Conservation (phyloP, 2,888 invertebrate species). For the Chymomyza procnemis region DNA sequence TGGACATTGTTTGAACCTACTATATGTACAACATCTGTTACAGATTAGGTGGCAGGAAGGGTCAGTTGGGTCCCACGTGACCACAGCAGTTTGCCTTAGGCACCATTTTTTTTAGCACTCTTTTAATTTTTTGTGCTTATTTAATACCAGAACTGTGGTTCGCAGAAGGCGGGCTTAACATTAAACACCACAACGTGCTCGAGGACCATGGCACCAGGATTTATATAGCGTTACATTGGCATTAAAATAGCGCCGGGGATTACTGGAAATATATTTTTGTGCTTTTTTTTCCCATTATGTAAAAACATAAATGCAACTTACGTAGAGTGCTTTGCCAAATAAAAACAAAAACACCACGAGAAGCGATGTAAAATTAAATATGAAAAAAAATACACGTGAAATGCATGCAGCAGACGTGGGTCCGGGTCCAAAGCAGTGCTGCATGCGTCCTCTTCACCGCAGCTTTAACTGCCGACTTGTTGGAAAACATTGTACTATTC, state of each 20-base stretch:
- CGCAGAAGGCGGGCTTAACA: constrained; percentile 35
- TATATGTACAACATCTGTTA: constrained; percentile 22
- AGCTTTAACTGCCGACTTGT: constrained; percentile 8
- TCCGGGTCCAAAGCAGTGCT: not conserved
- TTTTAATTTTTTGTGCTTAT: constrained; percentile 41
- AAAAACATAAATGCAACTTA: constrained; percentile 64
- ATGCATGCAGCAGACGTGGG: constrained; percentile 20
- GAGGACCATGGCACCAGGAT: constrained; percentile 50
- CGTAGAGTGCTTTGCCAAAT: constrained; percentile 43
- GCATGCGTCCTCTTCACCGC: no score
- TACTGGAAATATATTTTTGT: constrained; percentile 27
- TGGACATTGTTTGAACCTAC: not conserved
- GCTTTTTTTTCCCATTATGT: constrained; percentile 43
- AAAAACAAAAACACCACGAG: constrained; percentile 10
- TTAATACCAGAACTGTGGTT: constrained; percentile 14
- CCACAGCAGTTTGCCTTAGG: not conserved
- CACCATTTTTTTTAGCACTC: not conserved
- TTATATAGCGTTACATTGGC: constrained; percentile 59
- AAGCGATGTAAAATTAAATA: constrained; percentile 43
- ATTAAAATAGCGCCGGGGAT: constrained; percentile 56
- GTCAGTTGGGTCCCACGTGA: constrained; percentile 3
- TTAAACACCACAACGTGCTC: constrained; percentile 65
- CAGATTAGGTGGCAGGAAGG: constrained; percentile 31
- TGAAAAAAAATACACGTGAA: constrained; percentile 33
- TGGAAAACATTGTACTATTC: constrained; percentile 5